Evolutionary conservation across 30 jellyfish, hydroid and myxozoan species (phyloP).

Genomic region (Aurelia coerulea): DNA sequence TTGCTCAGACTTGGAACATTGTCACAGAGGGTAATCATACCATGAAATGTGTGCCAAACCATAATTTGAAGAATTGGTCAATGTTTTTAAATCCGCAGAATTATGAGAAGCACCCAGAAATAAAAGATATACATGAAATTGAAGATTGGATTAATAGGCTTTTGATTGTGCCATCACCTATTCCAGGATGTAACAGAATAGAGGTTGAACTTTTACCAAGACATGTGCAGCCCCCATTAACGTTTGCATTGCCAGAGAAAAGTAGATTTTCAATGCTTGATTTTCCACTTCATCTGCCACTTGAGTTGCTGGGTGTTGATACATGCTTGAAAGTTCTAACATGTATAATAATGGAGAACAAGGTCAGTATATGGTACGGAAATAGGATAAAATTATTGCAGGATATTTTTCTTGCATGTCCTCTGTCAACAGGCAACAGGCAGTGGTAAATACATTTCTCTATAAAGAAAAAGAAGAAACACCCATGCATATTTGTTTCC

Average conservation of each 20-base stretch:
- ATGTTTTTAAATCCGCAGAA: constrained; percentile 60
- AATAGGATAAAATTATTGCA: background rate
- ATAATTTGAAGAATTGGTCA: constrained; percentile 50
- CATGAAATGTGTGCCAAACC: constrained; percentile 51
- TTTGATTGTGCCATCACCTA: constrained; percentile 75
- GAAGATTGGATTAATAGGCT: constrained; percentile 82
- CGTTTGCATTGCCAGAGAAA: constrained; percentile 97
- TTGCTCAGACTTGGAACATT: constrained; percentile 43
- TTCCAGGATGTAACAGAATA: constrained; percentile 79
- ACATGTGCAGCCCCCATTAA: constrained; percentile 94
- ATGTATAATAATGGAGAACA: constrained; percentile 86
- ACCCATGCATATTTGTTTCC: no score
- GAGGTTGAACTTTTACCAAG: constrained; percentile 93
- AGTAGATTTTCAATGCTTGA: constrained; percentile 87
- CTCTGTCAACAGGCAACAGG: no score
- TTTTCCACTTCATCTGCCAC: constrained; percentile 88
- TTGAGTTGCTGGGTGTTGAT: constrained; percentile 90
- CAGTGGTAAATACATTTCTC: no score
- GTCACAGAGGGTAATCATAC: constrained; percentile 40
- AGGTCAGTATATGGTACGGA: constrained; percentile 49
- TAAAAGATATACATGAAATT: constrained; percentile 60
- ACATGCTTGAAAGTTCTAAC: constrained; percentile 88
- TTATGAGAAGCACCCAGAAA: constrained; percentile 28
- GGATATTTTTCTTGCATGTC: no score
- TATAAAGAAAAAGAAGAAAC: no score